These are phyloP conservation scores for Dermatophagoides farinae DNA, from an alignment of 1,140 invertebrate species.

Conservation along the genomic window DNA sequence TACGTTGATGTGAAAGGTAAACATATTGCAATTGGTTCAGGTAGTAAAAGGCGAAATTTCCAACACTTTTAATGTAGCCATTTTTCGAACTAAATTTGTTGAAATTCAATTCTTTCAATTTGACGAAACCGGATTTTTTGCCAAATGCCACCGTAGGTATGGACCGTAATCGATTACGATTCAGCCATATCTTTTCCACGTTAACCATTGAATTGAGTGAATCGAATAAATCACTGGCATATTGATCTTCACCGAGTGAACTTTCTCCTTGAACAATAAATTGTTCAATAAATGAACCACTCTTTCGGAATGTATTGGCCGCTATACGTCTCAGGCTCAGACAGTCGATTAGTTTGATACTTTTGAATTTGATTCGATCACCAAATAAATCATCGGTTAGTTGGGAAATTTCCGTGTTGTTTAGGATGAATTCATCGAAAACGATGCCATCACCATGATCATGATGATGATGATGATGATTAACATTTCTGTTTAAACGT, in stretches of 20 bases:
- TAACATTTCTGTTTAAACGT: background rate
- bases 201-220: background rate
- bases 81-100: background rate
- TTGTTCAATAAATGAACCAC: background rate
- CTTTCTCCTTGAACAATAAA: background rate
- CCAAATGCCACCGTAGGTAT: constrained; percentile 8
- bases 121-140: background rate
- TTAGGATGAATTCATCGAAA: constrained; percentile 5
- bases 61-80: constrained; percentile 1
- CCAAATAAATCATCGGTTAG: background rate
- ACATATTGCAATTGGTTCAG: constrained; percentile 2
- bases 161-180: constrained; percentile 1
- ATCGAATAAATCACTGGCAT: constrained; percentile 4
- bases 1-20: constrained; percentile 6
- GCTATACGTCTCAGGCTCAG: constrained; percentile 1
- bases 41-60: constrained; percentile 10
- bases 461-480: background rate
- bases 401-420: constrained; percentile 1
- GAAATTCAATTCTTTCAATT: constrained; percentile 9
- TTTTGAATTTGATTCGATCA: background rate
- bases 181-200: background rate
- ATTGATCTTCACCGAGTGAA: background rate
- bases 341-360: background rate
- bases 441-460: background rate
- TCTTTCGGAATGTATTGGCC: background rate